phyloP scores from a whole-genome alignment of 1,140 invertebrate species.

The Lucilia sericata region DNA sequence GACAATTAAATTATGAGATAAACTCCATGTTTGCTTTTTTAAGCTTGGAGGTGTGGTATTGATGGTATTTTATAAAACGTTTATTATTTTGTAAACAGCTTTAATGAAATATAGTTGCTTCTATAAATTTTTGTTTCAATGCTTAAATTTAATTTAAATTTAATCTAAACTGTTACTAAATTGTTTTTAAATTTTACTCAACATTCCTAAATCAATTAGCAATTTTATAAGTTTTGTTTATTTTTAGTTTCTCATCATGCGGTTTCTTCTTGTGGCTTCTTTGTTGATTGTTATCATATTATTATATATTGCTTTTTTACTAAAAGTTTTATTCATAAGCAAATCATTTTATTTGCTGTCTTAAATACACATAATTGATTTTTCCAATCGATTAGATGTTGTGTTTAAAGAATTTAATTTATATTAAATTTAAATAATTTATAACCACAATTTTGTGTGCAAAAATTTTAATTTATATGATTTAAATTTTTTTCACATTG shows the following conservation, averaged over 20 bases:
- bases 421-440: neutral
- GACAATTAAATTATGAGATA: constrained; percentile 27
- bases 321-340: too few relatives aligned
- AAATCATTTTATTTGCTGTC: too few relatives aligned
- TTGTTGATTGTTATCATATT: too few relatives aligned
- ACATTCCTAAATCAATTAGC: too few relatives aligned
- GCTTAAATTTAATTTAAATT: too few relatives aligned
- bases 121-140: too few relatives aligned
- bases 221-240: too few relatives aligned
- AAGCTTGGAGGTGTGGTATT: neutral
- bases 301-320: too few relatives aligned
- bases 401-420: neutral
- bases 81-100: neutral
- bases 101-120: neutral
- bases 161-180: too few relatives aligned
- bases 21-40: neutral
- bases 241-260: too few relatives aligned
- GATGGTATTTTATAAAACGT: neutral
- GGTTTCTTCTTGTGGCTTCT: too few relatives aligned
- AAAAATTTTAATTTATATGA: neutral
- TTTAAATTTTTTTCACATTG: neutral
- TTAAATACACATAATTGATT: neutral
- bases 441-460: neutral
- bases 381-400: neutral
- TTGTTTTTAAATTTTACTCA: too few relatives aligned